Base-by-base conservation (phyloP, 2,113 vertebrate genomes). In the Pygoscelis antarcticus region DNA sequence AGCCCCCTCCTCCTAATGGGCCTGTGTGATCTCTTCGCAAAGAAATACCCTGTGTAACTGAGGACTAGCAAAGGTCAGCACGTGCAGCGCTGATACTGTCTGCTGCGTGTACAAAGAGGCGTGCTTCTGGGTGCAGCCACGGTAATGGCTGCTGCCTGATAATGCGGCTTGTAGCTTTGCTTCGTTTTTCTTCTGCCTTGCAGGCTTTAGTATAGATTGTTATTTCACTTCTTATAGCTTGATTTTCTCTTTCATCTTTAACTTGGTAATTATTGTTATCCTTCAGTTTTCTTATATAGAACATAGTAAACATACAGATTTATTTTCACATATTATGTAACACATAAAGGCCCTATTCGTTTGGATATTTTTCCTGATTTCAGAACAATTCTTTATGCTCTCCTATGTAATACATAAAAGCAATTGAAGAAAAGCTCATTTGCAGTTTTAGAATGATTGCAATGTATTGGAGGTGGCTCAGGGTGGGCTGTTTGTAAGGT, bases 61-160 rank as follows among this genome's bases (percentile, higher is more conserved):
- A 81, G 38, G 15, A 29, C 9, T 46, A 20, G 10, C 55, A 36
- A 16, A 58, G 13, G 17, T 55, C 42, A 64, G 14, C 27, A 19
- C 1, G 2, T 71, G 38, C 44, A 32, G 17, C 2, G 0, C 27
- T 76, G 62, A 3, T 27, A 8, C 7, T 17, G 14, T n/a, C 44
- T 65, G 34, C 82, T 42, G 34, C 5, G 8, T 0, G 1, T 13
- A 61, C 42, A 36, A 42, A 44, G n/a, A 38, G 29, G 7, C 27
- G 46, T 44, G 26, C 10, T n/a, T n/a, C 51, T 40, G 52, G 20
- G 16, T 69, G 36, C 47, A 79, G 36, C 5, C 6, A 4, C 27
- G 8, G 27, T 42, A 78, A 34, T 34, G 0, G 14, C 7, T 93
- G 21, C 29, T 89, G 15, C 30, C 46, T 74, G 21, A 70, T 58